Evolutionary conservation across 2,797 vertebrate genomes (phyloP).

Genomic region (Syngnathus acus): DNA sequence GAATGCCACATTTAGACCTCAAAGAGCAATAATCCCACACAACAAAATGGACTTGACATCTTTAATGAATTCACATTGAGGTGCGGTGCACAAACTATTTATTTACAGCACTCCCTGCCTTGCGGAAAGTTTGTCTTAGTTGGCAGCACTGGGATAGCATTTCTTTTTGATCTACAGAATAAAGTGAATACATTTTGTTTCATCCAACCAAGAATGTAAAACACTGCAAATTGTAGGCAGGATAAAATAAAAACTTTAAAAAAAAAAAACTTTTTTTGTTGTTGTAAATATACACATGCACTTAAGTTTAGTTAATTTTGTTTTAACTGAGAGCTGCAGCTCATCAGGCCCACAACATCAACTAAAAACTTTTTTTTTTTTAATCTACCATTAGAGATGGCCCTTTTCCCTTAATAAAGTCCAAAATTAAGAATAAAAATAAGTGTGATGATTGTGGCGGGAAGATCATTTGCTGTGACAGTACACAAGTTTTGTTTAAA

Average conservation of each 20-base stretch:
- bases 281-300: slow-evolving; percentile 22
- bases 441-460: not conserved
- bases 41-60: slow-evolving; percentile 35
- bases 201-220: not conserved
- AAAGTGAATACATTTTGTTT: not conserved
- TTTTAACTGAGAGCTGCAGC: not conserved
- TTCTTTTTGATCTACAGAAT: slow-evolving; percentile 8
- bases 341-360: not conserved
- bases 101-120: slow-evolving; percentile 52
- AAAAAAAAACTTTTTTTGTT: not conserved
- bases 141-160: not conserved
- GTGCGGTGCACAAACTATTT: slow-evolving; percentile 61
- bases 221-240: not conserved
- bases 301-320: not conserved
- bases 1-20: slow-evolving; percentile 15
- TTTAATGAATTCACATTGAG: slow-evolving; percentile 66
- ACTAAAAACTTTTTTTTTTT: not conserved
- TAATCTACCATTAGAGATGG: not conserved
- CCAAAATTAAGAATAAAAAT: not conserved
- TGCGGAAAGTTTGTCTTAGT: slow-evolving; percentile 10
- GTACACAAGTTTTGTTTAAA: not conserved
- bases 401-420: not conserved
- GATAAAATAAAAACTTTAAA: not conserved
- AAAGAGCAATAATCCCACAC: slow-evolving; percentile 6
- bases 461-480: not conserved